Evolutionary conservation across 2,113 vertebrate genomes (phyloP).

Genomic region (Thalassoma bifasciatum): DNA sequence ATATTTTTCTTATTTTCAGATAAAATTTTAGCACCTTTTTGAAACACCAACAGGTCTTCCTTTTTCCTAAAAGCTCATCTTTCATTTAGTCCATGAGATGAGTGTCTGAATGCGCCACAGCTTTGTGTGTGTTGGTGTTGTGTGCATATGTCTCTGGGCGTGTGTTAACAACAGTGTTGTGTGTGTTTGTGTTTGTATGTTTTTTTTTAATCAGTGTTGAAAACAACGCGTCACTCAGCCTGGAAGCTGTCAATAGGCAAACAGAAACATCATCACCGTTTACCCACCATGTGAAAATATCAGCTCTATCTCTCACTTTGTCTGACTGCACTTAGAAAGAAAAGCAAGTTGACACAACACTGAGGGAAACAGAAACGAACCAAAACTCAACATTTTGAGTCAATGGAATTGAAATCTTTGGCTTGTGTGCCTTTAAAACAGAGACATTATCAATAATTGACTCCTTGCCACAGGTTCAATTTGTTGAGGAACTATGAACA

Average conservation of each 20-base stretch:
- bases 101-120: constrained; percentile 84
- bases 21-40: constrained; percentile 99
- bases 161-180: constrained; percentile 76
- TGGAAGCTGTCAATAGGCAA: constrained; percentile 82
- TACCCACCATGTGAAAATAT: constrained; percentile 72
- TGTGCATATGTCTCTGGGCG: constrained; percentile 56
- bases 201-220: constrained; percentile 68
- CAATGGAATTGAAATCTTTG: neutral
- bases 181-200: constrained; percentile 59
- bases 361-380: neutral
- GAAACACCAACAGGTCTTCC: constrained; percentile 87
- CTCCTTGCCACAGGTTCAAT: too few species aligned
- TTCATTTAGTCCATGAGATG: constrained; percentile 84
- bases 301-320: constrained; percentile 56
- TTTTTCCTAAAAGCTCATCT: constrained; percentile 82
- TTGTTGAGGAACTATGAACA: too few species aligned
- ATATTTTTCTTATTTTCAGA: constrained; percentile 98
- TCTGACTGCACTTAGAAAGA: constrained; percentile 65
- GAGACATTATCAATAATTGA: too few species aligned
- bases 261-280: constrained; percentile 75
- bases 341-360: constrained; percentile 50
- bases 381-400: neutral
- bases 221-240: constrained; percentile 77
- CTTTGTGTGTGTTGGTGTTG: constrained; percentile 66
- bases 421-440: neutral